Base-by-base conservation (phyloP, 2,888 invertebrate species). In the Subacronicta megacephala region DNA sequence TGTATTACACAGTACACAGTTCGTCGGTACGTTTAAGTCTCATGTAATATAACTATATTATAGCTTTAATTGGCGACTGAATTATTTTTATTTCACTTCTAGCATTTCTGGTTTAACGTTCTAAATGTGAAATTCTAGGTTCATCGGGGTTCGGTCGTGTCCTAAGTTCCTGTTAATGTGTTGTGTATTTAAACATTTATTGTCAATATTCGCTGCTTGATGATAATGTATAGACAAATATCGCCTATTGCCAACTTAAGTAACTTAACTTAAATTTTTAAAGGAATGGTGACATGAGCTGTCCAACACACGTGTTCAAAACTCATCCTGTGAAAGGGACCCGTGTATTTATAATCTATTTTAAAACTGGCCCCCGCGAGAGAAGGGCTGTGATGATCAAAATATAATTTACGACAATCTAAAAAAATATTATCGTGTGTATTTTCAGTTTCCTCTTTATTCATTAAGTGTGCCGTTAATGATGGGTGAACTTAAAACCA, bases 311-410 rank as follows among this genome's bases (percentile, higher is more conserved):
- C 83, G 81, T 88, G 89, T 75, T 45, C 62, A 20, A 54, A 65
- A 60, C 52, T 60, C 44, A 79, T 83, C 71, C 88, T 88, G 86
- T 84, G 84, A 80, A 80, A 80, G 73, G 82, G 80, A 77, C 73
- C 78, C 77, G 59, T 71, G 77, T 58, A 63, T n/a, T n/a, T n/a
- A n/a, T n/a, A n/a, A n/a, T 82, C 85, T 90, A 90, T 90, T 90
- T 90, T 75, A 62, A 50, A 73, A 64, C 65, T 62, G 44, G 66
- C 65, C 71, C 76, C 71, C 66, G 57, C 58, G 76, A 68, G 74
- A 72, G 62, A 62, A 56, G 62, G 55, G 64, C 45, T 64, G 42
- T 44, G 69, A 62, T 44, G 69, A 62, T 82, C 77, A 72, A 74
- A 41, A 62, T 44, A 68, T 77, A 75, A 83, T 83, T 82, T 83